Conservation (phyloP, 1,140 invertebrate genomes). For the Drosophila ohnishii region DNA sequence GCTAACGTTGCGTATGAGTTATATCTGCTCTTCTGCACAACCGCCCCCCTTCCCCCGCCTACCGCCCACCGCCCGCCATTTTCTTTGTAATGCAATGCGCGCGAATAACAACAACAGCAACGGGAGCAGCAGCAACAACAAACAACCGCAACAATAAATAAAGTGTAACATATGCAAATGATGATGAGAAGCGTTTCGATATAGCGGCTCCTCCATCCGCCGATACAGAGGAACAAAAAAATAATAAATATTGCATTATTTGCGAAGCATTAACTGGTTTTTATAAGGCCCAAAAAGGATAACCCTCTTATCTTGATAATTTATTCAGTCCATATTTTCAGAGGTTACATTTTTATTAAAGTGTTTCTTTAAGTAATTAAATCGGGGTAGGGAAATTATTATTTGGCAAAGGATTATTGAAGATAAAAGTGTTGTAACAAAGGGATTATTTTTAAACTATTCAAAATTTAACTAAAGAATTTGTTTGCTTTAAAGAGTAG, state of each 20-base stretch:
- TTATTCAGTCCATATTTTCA: background rate
- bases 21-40: conserved; percentile 44
- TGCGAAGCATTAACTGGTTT: background rate
- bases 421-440: no score
- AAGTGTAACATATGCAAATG: conserved; percentile 81
- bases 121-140: conserved; percentile 16
- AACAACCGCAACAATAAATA: conserved; percentile 74
- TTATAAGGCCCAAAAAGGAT: background rate
- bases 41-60: no score
- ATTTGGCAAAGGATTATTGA: background rate
- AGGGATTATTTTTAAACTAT: no score
- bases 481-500: no score
- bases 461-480: no score
- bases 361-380: background rate
- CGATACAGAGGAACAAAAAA: conserved; percentile 25
- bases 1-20: conserved; percentile 79
- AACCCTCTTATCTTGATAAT: background rate
- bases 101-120: conserved; percentile 38
- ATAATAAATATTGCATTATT: conserved; percentile 6
- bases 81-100: conserved; percentile 71
- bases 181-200: conserved; percentile 74
- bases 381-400: no score
- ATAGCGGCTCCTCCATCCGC: conserved; percentile 17
- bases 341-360: background rate
- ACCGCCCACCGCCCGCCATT: conserved; percentile 6